A percentile compares a stretch with the other conserved stretches of the same genome.
Conservation (phyloP, 2,888 invertebrate genomes). For the Phortica okadai region DNA sequence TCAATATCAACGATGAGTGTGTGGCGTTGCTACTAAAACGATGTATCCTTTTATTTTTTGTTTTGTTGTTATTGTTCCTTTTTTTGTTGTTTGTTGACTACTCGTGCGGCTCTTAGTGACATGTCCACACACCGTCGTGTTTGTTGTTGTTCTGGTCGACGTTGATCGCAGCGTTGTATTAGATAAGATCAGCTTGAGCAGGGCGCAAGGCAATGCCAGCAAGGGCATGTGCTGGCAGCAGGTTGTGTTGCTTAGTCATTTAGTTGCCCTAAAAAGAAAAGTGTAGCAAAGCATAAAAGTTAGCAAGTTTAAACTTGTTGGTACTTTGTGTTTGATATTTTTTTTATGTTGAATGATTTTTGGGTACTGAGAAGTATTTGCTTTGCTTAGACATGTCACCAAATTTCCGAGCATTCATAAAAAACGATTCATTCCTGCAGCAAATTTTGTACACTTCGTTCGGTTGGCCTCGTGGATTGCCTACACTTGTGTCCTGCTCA, state of each 20-base stretch:
- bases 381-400: too few relatives aligned
- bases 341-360: too few relatives aligned
- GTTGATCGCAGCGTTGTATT: slow-evolving; percentile 61
- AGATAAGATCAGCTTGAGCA: slow-evolving; percentile 60
- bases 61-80: slow-evolving; percentile 40
- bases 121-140: slow-evolving; percentile 50
- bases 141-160: slow-evolving; percentile 38
- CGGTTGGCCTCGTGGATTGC: too few relatives aligned
- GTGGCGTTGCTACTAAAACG: not conserved
- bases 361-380: too few relatives aligned
- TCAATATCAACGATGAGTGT: not conserved
- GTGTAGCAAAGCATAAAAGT: not conserved
- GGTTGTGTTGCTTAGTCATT: not conserved
- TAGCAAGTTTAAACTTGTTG: not conserved
- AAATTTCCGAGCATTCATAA: too few relatives aligned
- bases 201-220: not conserved
- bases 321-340: too few relatives aligned
- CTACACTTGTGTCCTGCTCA: not conserved
- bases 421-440: too few relatives aligned
- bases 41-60: not conserved
- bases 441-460: too few relatives aligned
- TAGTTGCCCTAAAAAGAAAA: not conserved
- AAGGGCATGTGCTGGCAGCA: slow-evolving; percentile 30
- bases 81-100: slow-evolving; percentile 34
- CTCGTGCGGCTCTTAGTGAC: slow-evolving; percentile 55